Percentiles rank a stretch among this genome's conserved stretches.
phyloP scores from a whole-genome alignment of 2,888 invertebrate genomes.

The Megamerina dolium region DNA sequence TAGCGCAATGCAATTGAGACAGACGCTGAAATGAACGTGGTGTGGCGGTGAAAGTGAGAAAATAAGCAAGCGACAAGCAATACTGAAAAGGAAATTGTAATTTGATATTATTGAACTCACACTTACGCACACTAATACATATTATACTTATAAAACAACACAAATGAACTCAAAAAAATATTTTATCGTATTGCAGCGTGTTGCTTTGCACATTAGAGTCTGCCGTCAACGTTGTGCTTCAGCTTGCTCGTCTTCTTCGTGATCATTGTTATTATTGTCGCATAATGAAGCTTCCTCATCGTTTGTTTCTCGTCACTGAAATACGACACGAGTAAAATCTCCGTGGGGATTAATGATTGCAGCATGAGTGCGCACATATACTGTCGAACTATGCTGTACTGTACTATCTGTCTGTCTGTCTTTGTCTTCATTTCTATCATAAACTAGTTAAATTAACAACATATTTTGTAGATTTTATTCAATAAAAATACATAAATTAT shows the following conservation, averaged over 20 bases:
- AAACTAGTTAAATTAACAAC: slow-evolving; percentile 14
- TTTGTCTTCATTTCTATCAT: too few species aligned
- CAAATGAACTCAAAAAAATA: background rate
- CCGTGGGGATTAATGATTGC: slow-evolving; percentile 25
- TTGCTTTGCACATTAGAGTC: slow-evolving; percentile 16
- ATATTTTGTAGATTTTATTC: slow-evolving; percentile 6
- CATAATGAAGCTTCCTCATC: too few species aligned
- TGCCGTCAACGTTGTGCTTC: too few species aligned
- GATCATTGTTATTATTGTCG: too few species aligned
- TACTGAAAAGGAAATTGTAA: slow-evolving; percentile 14
- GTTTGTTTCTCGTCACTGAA: too few species aligned
- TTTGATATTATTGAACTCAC: slow-evolving; percentile 18
- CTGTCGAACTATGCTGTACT: too few species aligned
- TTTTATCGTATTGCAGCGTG: slow-evolving; percentile 15
- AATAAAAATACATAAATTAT: slow-evolving; percentile 3
- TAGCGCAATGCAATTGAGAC: too few species aligned
- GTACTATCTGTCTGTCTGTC: too few species aligned
- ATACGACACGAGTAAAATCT: too few species aligned
- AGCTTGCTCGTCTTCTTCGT: too few species aligned
- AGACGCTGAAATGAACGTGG: too few species aligned
- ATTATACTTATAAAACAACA: background rate
- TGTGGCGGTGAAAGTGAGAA: background rate
- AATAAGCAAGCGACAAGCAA: too few species aligned
- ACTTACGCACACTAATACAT: background rate
- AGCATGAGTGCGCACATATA: background rate